phyloP scores from a whole-genome alignment of 2,888 invertebrate species.

The Andrena marginata region DNA sequence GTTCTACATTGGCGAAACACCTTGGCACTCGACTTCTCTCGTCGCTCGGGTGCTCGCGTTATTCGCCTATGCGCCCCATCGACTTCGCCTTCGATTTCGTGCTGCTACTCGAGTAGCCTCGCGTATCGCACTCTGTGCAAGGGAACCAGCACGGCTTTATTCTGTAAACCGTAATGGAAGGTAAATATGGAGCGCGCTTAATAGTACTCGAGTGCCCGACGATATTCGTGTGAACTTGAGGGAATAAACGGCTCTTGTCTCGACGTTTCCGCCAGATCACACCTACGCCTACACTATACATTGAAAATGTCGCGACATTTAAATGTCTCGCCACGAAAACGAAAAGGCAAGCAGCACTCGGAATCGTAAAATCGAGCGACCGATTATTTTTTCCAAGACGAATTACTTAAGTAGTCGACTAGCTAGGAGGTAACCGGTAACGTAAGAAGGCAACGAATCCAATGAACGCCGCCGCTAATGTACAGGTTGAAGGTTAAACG shows the following conservation, averaged over 20 bases:
- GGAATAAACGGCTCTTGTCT: background rate
- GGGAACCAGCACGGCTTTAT: background rate
- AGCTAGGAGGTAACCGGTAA: background rate
- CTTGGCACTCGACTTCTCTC: background rate
- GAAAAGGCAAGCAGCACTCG: no score
- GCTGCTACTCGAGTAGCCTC: background rate
- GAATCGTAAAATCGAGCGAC: no score
- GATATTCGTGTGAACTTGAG: background rate
- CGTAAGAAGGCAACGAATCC: background rate
- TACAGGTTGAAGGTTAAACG: constrained; percentile 1
- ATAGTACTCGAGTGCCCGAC: background rate
- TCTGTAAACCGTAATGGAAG: no score
- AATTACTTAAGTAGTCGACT: no score
- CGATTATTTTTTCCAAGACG: background rate
- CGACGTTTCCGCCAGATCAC: background rate
- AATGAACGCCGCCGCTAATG: background rate
- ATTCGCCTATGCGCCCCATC: background rate
- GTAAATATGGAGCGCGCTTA: no score
- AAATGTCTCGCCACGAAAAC: constrained; percentile 29
- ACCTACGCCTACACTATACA: background rate
- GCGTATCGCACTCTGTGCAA: background rate
- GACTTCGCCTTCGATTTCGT: background rate
- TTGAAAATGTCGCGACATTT: constrained; percentile 47
- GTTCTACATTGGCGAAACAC: background rate
- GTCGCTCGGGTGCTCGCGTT: constrained; percentile 1